Conservation (phyloP, 2,888 invertebrate species). For the Drepanosiphum platanoidis region DNA sequence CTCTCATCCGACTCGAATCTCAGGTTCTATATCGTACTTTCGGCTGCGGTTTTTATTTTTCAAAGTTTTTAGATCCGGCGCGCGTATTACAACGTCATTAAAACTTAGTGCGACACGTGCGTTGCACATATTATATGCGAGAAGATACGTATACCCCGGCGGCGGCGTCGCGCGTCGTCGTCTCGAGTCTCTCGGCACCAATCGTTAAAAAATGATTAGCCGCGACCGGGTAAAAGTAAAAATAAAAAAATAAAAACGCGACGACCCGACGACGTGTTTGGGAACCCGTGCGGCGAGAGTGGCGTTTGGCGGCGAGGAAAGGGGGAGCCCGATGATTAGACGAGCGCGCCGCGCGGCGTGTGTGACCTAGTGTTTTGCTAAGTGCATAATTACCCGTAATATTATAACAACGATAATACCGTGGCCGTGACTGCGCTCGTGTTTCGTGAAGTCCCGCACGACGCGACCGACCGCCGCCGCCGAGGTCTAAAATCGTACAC, state of each 20-base stretch:
- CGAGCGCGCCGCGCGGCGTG: not conserved
- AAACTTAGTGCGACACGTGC: too few species aligned
- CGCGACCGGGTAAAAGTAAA: not conserved
- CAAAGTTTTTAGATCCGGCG: too few species aligned
- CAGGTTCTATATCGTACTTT: too few species aligned
- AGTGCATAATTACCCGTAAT: conserved; percentile 41
- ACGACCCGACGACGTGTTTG: not conserved
- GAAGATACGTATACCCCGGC: too few species aligned
- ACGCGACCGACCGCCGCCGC: not conserved
- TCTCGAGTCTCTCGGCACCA: not conserved
- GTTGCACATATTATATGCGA: too few species aligned
- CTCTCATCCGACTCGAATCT: too few species aligned
- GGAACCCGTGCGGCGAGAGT: conserved; percentile 21
- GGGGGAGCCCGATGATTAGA: not conserved
- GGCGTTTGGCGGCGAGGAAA: not conserved
- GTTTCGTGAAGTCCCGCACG: not conserved
- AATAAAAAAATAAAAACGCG: not conserved
- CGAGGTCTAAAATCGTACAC: conserved; percentile 24
- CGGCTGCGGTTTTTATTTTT: too few species aligned
- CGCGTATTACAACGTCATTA: too few species aligned
- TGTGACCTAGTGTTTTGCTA: conserved; percentile 43
- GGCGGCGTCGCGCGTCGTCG: too few species aligned
- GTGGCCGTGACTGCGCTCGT: conserved; percentile 29
- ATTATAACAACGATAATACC: conserved; percentile 2
- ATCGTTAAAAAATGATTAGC: conserved; percentile 6